A percentile compares a stretch with the other conserved stretches of the same genome.
phyloP scores from a whole-genome alignment of 2,888 invertebrate genomes.

The Philaethria dido region DNA sequence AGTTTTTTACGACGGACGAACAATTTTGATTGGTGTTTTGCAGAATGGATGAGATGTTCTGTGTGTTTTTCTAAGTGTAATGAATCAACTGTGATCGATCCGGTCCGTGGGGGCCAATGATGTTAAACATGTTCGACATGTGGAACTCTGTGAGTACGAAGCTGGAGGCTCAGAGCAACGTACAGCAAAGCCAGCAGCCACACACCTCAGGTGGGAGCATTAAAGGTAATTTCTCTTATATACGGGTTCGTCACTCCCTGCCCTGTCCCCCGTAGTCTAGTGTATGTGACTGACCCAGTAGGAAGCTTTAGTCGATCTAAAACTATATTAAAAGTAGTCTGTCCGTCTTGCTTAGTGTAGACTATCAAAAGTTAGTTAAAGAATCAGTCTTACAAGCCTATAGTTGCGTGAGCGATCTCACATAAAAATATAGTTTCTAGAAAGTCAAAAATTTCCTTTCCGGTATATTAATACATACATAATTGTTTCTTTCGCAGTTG shows the following conservation, averaged over 20 bases:
- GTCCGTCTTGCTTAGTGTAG: background rate
- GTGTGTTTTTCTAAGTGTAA: constrained; percentile 48
- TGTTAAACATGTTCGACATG: constrained; percentile 91
- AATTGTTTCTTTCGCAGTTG: constrained; percentile 75
- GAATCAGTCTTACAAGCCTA: constrained; percentile 1
- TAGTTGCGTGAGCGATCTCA: constrained; percentile 66
- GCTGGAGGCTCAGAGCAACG: constrained; percentile 87
- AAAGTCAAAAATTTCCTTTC: constrained; percentile 71
- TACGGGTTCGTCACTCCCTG: constrained; percentile 46
- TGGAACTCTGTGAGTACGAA: constrained; percentile 91
- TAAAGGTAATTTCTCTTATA: constrained; percentile 87
- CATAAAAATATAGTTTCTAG: constrained; percentile 62
- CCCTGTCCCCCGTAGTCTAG: constrained; percentile 7
- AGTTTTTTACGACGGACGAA: constrained; percentile 73
- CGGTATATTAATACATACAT: constrained; percentile 75
- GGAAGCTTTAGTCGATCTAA: background rate
- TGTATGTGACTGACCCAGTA: constrained; percentile 19
- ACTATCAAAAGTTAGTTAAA: no score
- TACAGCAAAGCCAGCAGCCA: constrained; percentile 87
- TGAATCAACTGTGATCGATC: constrained; percentile 57
- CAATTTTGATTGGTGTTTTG: constrained; percentile 65
- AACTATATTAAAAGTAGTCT: background rate
- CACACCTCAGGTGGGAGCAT: constrained; percentile 92
- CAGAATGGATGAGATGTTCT: constrained; percentile 55
- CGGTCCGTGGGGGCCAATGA: constrained; percentile 62